Evolutionary conservation across 2,797 vertebrate species (phyloP).

Genomic region (Cichlasoma orientale): DNA sequence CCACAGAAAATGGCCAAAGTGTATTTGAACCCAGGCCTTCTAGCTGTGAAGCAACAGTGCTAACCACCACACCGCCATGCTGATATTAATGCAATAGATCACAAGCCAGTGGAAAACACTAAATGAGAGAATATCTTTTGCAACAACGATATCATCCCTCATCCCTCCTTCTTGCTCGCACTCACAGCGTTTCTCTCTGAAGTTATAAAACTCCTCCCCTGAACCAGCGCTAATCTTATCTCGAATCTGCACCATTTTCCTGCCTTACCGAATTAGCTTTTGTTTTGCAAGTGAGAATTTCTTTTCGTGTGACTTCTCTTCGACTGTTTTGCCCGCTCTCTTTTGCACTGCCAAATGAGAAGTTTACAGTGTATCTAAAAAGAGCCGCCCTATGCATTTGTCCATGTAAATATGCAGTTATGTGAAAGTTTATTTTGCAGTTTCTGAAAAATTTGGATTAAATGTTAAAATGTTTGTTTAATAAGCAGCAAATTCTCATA

Average conservation of each 20-base stretch:
- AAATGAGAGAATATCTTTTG: neutral
- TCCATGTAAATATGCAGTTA: neutral
- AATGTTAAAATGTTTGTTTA: neutral
- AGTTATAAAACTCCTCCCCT: neutral
- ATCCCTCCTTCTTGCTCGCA: neutral
- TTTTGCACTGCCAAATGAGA: constrained; percentile 8
- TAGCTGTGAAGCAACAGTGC: too few relatives aligned
- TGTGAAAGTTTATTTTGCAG: neutral
- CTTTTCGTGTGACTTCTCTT: constrained; percentile 16
- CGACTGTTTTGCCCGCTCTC: neutral
- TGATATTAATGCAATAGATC: neutral
- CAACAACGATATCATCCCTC: neutral
- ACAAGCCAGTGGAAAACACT: neutral
- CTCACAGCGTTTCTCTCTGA: neutral
- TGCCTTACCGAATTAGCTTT: constrained; percentile 15
- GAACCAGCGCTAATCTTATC: neutral
- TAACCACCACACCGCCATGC: too few relatives aligned
- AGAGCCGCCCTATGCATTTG: neutral
- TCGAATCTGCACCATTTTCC: neutral
- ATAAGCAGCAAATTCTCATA: neutral
- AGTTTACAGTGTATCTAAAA: constrained; percentile 5
- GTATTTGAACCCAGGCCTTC: too few relatives aligned
- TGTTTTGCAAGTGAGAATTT: constrained; percentile 21
- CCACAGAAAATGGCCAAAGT: too few relatives aligned
- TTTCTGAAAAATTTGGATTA: neutral